phyloP scores from a whole-genome alignment of 2,797 vertebrate genomes.

The Pseudochirops corinnae region DNA sequence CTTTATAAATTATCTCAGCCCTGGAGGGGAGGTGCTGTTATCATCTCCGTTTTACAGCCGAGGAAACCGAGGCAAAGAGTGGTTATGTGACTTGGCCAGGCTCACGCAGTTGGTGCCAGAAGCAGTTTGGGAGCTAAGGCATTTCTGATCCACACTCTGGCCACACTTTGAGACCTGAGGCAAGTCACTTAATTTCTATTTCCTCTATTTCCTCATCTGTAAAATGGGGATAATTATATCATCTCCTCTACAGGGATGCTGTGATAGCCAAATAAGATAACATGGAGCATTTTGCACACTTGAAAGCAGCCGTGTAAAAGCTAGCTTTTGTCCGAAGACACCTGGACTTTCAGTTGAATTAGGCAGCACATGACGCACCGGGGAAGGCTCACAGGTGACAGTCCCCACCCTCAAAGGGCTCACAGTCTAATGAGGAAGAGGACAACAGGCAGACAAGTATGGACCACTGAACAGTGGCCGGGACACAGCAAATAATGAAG shows the following conservation, averaged over 20 bases:
- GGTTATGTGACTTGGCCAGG: background rate
- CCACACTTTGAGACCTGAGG: background rate
- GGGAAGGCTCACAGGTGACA: background rate
- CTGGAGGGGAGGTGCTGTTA: background rate
- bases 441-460: background rate
- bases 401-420: background rate
- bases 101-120: background rate
- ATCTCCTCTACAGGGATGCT: background rate
- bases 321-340: background rate
- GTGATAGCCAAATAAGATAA: background rate
- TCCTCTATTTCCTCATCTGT: background rate
- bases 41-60: background rate
- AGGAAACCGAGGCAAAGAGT: background rate
- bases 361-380: background rate
- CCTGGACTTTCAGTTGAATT: background rate
- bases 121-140: background rate
- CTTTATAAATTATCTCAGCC: background rate
- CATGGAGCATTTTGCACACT: background rate
- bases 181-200: background rate
- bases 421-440: background rate
- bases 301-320: background rate
- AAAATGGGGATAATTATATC: background rate
- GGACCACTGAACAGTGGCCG: fast-evolving
- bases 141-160: background rate
- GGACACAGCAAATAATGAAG: background rate